phyloP scores from a whole-genome alignment of 2,888 invertebrate genomes.

The Acanthopleura granulata region DNA sequence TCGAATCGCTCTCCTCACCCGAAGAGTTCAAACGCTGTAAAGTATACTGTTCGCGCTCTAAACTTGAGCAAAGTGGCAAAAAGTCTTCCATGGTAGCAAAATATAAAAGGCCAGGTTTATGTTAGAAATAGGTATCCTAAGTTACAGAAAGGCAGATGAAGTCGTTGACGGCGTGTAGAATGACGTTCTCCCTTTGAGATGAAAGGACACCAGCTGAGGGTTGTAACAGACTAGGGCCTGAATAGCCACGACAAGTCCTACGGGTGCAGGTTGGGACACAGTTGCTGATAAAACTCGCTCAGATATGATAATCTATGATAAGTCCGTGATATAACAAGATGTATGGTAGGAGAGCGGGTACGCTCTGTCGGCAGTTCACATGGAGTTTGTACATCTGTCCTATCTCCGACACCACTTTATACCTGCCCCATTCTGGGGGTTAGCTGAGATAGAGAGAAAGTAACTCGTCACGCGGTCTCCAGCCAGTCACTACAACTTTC shows the following conservation, averaged over 20 bases:
- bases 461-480: neutral
- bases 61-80: constrained; percentile 58
- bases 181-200: neutral
- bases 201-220: neutral
- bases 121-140: too few relatives aligned
- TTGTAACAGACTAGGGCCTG: too few relatives aligned
- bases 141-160: too few relatives aligned
- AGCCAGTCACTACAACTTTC: neutral
- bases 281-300: neutral
- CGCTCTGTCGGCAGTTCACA: neutral
- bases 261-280: too few relatives aligned
- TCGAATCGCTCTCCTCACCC: constrained; percentile 57
- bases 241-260: too few relatives aligned
- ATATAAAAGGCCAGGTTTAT: too few relatives aligned
- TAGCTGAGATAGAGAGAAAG: constrained; percentile 4
- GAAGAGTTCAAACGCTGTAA: constrained; percentile 64
- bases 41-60: constrained; percentile 62
- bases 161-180: too few relatives aligned
- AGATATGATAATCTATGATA: neutral
- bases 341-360: constrained; percentile 3
- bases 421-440: neutral
- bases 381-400: constrained; percentile 5
- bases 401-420: constrained; percentile 11
- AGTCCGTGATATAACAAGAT: neutral
- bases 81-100: constrained; percentile 54